Evolutionary conservation across 2,113 vertebrate genomes (phyloP), one percentile per base, ranked within the genome.

Genomic region (Morone chrysops): DNA sequence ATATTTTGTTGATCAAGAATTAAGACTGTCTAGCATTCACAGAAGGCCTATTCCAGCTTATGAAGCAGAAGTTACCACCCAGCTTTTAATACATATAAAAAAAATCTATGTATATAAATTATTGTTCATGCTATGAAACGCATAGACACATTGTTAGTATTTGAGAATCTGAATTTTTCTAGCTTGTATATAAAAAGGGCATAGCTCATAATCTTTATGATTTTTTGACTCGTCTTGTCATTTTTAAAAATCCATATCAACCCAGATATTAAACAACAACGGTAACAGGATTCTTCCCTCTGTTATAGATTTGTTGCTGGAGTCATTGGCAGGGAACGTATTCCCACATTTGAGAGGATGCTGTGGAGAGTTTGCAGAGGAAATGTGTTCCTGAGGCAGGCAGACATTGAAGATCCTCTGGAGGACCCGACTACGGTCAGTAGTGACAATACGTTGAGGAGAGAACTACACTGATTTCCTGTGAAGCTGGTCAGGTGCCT

Each of bases 351-450:
- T 70, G 98, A 99, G 93, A 95, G 98, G 81, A 99, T 99, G 98
- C 89, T 99, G 89, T 99, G 98, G 98, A 96, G 98, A 36, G 98
- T 99, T 87, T 99, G 98, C 94, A 94, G 98, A 73, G 98, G 98
- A 53, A 99, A 99, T 4, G 98, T 99, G 2, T 99, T 99, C 91
- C 94, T 99, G 93, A 96, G 96, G 9, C 98, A 99, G 89, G 97
- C 98, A 0, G 96, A 98, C 59, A 99, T 99, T 4, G 98, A 99
- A 85, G 98, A 97, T 75, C 96, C 98, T 0, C 93, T 99, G 90
- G 98, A 99, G 94, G 98, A 99, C 54, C 98, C 98, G 0, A 93
- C 96, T 8, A 96, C 97, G 87, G 98, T 99, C 87, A 94, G 96
- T 92, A 9, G 43, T 31, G 11, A 17, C 31, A 18, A 18, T 20